These are phyloP conservation scores for Lasioglossum zephyrum DNA, from an alignment of 2,888 invertebrate genomes.

Conservation along the genomic window DNA sequence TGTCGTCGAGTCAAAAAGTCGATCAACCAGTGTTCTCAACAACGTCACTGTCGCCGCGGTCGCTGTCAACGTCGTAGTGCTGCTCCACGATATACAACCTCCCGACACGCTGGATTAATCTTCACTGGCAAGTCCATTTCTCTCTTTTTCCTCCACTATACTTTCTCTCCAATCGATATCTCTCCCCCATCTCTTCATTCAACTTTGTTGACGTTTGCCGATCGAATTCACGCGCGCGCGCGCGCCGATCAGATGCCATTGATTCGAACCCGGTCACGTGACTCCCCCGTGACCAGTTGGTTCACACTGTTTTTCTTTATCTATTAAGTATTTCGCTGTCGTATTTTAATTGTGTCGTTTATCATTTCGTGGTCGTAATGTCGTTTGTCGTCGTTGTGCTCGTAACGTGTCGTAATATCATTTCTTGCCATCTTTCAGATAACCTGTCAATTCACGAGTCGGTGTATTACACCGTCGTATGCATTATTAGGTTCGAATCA, in stretches of 20 bases:
- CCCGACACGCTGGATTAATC: slow-evolving; percentile 64
- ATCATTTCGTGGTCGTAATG: no score
- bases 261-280: slow-evolving; percentile 54
- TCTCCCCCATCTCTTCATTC: neutral
- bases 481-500: no score
- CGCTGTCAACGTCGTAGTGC: slow-evolving; percentile 48
- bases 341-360: no score
- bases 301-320: neutral
- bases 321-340: no score
- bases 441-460: no score
- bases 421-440: no score
- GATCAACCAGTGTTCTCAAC: slow-evolving; percentile 65
- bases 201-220: neutral
- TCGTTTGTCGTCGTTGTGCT: no score
- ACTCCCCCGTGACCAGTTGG: slow-evolving; percentile 29
- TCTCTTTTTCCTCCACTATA: neutral
- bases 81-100: slow-evolving; percentile 43
- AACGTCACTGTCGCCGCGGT: slow-evolving; percentile 45
- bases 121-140: slow-evolving; percentile 69
- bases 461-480: no score
- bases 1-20: slow-evolving; percentile 67
- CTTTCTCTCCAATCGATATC: neutral
- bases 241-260: slow-evolving; percentile 31
- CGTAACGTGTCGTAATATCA: no score
- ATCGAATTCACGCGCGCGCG: neutral